Conservation (phyloP, 1,140 invertebrate species). For the Cyrtorhinus lividipennis region DNA sequence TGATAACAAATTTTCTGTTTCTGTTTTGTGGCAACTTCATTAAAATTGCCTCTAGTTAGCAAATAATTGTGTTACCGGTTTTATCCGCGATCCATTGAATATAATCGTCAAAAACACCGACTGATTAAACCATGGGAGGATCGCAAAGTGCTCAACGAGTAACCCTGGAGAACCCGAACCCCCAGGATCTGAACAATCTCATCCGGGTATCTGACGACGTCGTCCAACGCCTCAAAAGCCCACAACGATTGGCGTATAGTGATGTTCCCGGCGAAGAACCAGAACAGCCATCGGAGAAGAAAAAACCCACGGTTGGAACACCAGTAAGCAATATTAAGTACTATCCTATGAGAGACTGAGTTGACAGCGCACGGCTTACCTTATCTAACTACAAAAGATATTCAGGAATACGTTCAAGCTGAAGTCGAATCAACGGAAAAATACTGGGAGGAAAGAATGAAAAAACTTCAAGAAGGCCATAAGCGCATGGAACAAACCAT, state of each 20-base stretch:
- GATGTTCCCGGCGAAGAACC: background rate
- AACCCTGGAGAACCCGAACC: background rate
- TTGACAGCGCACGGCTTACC: background rate
- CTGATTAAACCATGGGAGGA: background rate
- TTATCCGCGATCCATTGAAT: too few species aligned
- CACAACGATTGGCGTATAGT: background rate
- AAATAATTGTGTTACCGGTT: too few species aligned
- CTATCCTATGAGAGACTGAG: background rate
- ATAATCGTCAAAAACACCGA: background rate
- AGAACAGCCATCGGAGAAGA: background rate
- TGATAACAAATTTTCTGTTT: too few species aligned
- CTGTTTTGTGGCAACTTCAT: too few species aligned
- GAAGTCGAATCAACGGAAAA: background rate
- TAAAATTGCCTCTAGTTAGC: too few species aligned
- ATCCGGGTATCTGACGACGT: background rate
- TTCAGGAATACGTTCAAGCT: background rate
- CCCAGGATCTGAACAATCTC: background rate
- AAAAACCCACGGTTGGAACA: background rate
- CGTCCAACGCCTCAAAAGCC: background rate
- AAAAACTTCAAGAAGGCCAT: background rate
- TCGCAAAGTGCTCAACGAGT: background rate
- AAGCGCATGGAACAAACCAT: background rate
- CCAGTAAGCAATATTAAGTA: background rate
- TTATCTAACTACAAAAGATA: constrained; percentile 6
- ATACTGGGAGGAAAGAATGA: constrained; percentile 5